phyloP scores from a whole-genome alignment of 2,888 invertebrate species.

The Macrosiphum euphorbiae region DNA sequence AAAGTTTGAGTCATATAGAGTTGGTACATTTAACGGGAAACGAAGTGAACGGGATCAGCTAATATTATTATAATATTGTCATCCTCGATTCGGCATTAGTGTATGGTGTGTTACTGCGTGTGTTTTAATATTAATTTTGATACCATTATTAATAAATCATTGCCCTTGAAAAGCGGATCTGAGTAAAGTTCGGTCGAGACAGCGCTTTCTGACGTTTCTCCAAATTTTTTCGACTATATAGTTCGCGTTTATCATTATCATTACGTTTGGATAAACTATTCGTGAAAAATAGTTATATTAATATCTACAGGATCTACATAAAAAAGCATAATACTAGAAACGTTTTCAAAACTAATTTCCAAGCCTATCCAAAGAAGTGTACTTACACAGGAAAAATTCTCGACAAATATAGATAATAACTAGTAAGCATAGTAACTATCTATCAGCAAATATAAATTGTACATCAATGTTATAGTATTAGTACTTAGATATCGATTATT shows the following conservation, averaged over 20 bases:
- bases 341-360: neutral
- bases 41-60: too few relatives aligned
- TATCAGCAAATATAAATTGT: neutral
- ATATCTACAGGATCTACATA: neutral
- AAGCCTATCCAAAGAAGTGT: neutral
- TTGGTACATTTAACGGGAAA: too few relatives aligned
- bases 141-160: neutral
- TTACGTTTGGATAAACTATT: neutral
- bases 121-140: constrained; percentile 3
- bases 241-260: neutral
- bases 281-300: neutral
- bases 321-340: neutral
- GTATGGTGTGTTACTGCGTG: neutral
- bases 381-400: neutral
- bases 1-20: too few relatives aligned
- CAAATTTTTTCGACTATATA: neutral
- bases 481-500: neutral
- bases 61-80: too few relatives aligned
- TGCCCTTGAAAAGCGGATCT: neutral
- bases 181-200: neutral
- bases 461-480: neutral
- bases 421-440: neutral
- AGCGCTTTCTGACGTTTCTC: neutral
- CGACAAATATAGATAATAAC: neutral
- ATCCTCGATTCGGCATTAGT: neutral